These are phyloP conservation scores for Spinibarbus caldwelli DNA, from an alignment of 2,797 vertebrate species.

Conservation along the genomic window DNA sequence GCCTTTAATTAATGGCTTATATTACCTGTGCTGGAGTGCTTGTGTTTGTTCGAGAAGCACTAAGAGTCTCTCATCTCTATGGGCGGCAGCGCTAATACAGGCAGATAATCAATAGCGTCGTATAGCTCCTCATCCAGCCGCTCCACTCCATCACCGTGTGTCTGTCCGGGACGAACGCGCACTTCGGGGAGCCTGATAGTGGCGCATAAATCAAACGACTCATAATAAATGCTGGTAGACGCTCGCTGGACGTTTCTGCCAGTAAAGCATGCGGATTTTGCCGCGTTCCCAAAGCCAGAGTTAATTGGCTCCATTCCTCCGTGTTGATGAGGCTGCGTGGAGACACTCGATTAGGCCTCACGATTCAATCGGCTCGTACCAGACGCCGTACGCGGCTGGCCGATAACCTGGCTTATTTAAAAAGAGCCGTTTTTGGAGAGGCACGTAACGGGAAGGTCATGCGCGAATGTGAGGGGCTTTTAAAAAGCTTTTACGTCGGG, in stretches of 20 bases:
- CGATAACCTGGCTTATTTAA: slow-evolving; percentile 14
- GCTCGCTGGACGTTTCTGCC: slow-evolving; percentile 25
- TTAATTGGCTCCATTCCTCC: slow-evolving; percentile 56
- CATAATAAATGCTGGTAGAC: slow-evolving; percentile 62
- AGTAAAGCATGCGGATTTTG: slow-evolving; percentile 9
- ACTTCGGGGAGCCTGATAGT: slow-evolving; percentile 25
- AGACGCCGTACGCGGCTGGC: neutral
- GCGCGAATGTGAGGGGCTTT: neutral
- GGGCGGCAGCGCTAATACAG: slow-evolving; percentile 50
- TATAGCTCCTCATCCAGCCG: slow-evolving; percentile 30
- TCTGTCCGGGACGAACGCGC: neutral
- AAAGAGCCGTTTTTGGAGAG: neutral
- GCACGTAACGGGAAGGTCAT: neutral
- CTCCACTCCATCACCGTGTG: slow-evolving; percentile 47
- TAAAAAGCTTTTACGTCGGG: slow-evolving; percentile 5
- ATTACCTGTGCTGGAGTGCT: slow-evolving; percentile 60
- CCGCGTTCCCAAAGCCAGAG: slow-evolving; percentile 27
- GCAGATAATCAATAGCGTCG: slow-evolving; percentile 64
- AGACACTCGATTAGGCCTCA: slow-evolving; percentile 48
- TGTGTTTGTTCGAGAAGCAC: slow-evolving; percentile 64
- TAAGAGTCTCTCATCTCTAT: slow-evolving; percentile 61
- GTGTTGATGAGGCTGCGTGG: slow-evolving; percentile 26
- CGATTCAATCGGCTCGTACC: slow-evolving; percentile 41
- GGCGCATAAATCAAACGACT: slow-evolving; percentile 63
- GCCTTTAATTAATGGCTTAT: slow-evolving; percentile 65